Evolutionary conservation across 2,113 vertebrate genomes (phyloP).

Genomic region (Bos indicus): DNA sequence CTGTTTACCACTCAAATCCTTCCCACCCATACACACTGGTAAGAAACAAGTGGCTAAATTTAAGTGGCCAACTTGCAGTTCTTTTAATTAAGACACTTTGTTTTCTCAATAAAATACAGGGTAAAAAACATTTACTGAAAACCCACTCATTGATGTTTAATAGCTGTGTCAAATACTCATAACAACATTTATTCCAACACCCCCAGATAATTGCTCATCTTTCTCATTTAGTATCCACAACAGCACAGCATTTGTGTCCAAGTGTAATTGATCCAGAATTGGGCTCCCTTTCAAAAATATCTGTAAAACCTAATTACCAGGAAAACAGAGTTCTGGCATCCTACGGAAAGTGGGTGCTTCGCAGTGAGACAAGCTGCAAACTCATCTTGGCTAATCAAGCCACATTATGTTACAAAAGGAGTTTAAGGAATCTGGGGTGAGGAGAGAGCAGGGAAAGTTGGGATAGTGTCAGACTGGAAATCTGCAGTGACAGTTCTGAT

Average conservation of each 20-base stretch:
- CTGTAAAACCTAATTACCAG: conserved; percentile 73
- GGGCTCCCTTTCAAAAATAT: conserved; percentile 73
- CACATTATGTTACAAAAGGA: conserved; percentile 43
- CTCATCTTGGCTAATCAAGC: conserved; percentile 57
- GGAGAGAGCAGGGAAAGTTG: conserved; percentile 18
- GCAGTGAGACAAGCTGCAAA: conserved; percentile 22
- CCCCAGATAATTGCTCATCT: conserved; percentile 70
- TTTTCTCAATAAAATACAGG: conserved; percentile 66
- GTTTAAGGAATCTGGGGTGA: neutral
- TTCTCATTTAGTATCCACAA: conserved; percentile 67
- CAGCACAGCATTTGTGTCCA: conserved; percentile 61
- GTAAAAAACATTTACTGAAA: conserved; percentile 67
- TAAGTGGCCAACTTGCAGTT: conserved; percentile 45
- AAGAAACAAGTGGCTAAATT: conserved; percentile 40
- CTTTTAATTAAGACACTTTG: conserved; percentile 72
- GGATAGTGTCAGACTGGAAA: neutral
- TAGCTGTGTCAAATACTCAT: conserved; percentile 66
- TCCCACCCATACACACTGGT: neutral
- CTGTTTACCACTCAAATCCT: neutral
- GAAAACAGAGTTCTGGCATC: conserved; percentile 65
- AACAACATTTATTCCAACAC: conserved; percentile 65
- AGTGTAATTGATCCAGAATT: conserved; percentile 73
- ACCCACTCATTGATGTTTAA: conserved; percentile 68
- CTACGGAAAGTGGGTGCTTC: conserved; percentile 59
- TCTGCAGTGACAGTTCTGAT: neutral